Evolutionary conservation across 2,797 vertebrate species (phyloP), one percentile per base, ranked within the genome.

Genomic region (Spinibarbus caldwelli): DNA sequence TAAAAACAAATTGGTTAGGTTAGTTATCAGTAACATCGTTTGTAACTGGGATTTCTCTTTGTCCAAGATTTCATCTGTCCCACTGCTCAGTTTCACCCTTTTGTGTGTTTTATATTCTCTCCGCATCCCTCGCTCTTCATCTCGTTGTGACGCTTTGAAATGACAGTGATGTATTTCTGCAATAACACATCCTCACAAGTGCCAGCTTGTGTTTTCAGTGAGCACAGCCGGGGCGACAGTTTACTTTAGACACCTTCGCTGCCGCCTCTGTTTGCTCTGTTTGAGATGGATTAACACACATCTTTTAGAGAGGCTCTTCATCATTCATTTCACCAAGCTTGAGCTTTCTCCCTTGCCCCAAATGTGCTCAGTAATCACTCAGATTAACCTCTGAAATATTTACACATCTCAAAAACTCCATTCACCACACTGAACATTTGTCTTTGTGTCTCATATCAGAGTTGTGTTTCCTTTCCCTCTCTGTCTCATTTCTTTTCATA

Each of bases 211-310:
- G 82, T 84, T 78, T 84, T 68, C 64, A 71, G 68, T 66, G 41
- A 85, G 41, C 84, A 49, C 47, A 79, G 85, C 41, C 38, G 47
- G 78, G 85, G 70, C n/a, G 78, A 59, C 79, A 15, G 66, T 83
- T 83, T 83, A 78, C 54, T 76, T 67, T 79, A 71, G 67, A 68
- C 77, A 66, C 70, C 77, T 76, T 83, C 36, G 38, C 68, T n/a
- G 26, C 86, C 59, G 76, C 85, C 87, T 85, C 38, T 82, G 82
- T 89, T 90, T 85, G 19, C 38, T 86, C 86, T 87, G 78, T 67
- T 64, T 62, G 59, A 36, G 57, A 85, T 71, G 67, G 81, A 81
- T 67, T 70, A 84, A 59, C 41, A 72, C 45, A 75, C 82, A 80
- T 88, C 78, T 80, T 68, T 86, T 77, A 84, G 19, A 86, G 66